Conservation (phyloP, 2,797 vertebrate genomes). For the Poeciliopsis gracilis region DNA sequence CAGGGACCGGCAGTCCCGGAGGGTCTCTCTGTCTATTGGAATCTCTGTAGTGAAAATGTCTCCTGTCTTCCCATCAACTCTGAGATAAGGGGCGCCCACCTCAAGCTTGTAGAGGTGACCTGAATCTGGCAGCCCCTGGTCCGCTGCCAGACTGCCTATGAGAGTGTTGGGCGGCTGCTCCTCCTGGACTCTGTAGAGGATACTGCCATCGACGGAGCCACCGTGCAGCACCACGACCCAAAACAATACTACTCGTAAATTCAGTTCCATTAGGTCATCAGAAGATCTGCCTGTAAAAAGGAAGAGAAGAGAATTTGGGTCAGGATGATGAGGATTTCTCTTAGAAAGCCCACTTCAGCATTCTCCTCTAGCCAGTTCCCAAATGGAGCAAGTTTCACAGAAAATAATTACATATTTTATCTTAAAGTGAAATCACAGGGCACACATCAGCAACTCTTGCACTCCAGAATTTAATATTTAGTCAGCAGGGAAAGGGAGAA, state of each 20-base stretch:
- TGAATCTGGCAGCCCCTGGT: constrained; percentile 93
- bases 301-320: constrained; percentile 45
- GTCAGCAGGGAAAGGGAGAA: constrained; percentile 16
- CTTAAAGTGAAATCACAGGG: constrained; percentile 33
- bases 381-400: constrained; percentile 9
- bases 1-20: constrained; percentile 90
- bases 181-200: constrained; percentile 91
- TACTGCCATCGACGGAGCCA: constrained; percentile 68
- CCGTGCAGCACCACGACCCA: constrained; percentile 76
- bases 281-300: constrained; percentile 74
- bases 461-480: constrained; percentile 26
- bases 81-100: constrained; percentile 92
- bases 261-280: constrained; percentile 80
- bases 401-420: constrained; percentile 26
- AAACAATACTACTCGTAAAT: constrained; percentile 69
- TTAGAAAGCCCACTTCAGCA: constrained; percentile 1
- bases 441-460: constrained; percentile 21
- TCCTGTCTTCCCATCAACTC: constrained; percentile 96
- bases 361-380: constrained; percentile 4
- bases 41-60: constrained; percentile 98
- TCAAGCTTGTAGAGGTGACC: constrained; percentile 98
- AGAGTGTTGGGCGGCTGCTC: constrained; percentile 97
- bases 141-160: constrained; percentile 94
- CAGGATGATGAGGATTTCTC: constrained; percentile 19
- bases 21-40: constrained; percentile 93